Conservation (phyloP, 2,113 vertebrate genomes). For the Ancistrus triradiatus region DNA sequence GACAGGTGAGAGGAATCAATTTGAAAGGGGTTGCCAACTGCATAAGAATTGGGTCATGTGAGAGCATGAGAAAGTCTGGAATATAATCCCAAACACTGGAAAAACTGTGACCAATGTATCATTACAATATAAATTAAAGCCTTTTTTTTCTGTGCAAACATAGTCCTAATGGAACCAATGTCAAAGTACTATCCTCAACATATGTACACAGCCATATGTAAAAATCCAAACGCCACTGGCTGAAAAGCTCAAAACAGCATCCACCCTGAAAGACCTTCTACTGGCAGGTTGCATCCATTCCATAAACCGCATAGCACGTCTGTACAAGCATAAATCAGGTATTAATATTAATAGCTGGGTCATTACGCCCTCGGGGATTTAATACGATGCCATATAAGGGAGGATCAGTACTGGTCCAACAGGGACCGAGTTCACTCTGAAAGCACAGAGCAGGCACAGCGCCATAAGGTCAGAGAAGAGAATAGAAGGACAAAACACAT, state of each 20-base stretch:
- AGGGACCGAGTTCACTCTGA: conserved; percentile 23
- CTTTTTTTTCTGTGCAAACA: no score
- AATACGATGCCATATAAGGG: conserved; percentile 44
- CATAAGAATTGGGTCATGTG: no score
- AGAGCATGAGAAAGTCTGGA: no score
- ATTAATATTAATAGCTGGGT: conserved; percentile 56
- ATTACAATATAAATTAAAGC: no score
- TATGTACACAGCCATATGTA: neutral
- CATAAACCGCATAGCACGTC: neutral
- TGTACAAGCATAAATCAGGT: conserved; percentile 8
- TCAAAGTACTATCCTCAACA: conserved; percentile 2
- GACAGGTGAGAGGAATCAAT: no score
- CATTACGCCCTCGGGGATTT: conserved; percentile 61
- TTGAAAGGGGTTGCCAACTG: no score
- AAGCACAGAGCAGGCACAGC: conserved; percentile 1
- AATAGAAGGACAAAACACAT: conserved; percentile 1
- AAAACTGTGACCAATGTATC: no score
- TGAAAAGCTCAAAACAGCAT: no score
- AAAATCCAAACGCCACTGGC: neutral
- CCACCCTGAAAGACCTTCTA: no score
- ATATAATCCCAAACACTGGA: no score
- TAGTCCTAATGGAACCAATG: no score
- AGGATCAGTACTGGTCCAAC: conserved; percentile 24
- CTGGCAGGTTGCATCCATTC: neutral
- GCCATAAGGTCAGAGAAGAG: neutral